These are phyloP conservation scores for Pelecanus crispus DNA, from an alignment of 2,113 vertebrate species.

Conservation along the genomic window DNA sequence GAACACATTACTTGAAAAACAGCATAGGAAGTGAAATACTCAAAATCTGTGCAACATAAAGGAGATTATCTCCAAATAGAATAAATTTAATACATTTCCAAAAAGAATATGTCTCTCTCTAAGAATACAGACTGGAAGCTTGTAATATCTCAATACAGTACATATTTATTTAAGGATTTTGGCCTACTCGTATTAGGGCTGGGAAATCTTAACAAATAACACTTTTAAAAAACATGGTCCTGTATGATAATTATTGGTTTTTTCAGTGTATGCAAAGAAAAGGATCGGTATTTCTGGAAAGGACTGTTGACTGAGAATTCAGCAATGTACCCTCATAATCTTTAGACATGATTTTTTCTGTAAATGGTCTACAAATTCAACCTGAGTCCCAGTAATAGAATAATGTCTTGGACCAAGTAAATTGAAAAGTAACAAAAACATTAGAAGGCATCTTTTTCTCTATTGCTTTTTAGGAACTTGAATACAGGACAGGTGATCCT, in stretches of 20 bases:
- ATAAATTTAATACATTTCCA: background rate
- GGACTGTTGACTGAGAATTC: background rate
- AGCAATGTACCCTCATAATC: background rate
- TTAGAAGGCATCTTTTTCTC: background rate
- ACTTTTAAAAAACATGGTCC: background rate
- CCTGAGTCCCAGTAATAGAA: background rate
- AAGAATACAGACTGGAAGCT: background rate
- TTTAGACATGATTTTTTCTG: background rate
- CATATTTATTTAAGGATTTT: background rate
- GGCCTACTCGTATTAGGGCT: background rate
- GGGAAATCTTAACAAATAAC: background rate
- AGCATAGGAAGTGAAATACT: background rate
- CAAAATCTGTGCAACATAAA: background rate
- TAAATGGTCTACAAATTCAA: background rate
- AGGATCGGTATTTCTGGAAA: background rate
- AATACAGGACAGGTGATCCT: background rate
- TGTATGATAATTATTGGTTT: background rate
- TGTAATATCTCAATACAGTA: background rate
- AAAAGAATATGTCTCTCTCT: background rate
- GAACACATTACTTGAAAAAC: background rate
- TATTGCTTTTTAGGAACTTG: background rate
- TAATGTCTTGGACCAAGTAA: background rate
- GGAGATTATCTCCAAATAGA: background rate
- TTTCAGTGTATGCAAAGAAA: background rate
- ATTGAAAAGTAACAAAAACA: background rate